Conservation (phyloP, 2,888 invertebrate genomes). For the Eristalis pertinax region DNA sequence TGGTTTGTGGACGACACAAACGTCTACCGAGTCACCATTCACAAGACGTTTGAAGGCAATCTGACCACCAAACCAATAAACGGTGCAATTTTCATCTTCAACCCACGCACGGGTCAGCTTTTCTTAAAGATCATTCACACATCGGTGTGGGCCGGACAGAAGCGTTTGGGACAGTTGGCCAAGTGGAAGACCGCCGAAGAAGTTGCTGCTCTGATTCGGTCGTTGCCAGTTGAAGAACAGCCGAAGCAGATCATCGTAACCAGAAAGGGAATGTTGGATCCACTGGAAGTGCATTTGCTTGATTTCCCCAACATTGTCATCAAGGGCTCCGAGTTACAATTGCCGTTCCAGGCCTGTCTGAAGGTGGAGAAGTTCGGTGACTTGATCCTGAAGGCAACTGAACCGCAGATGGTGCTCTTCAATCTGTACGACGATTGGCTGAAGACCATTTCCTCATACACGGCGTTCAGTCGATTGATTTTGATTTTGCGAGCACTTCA, state of each 20-base stretch:
- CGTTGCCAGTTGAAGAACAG: slow-evolving; percentile 99
- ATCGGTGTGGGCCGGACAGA: slow-evolving; percentile 99
- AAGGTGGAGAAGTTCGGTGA: slow-evolving; percentile 99
- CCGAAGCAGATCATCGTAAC: slow-evolving; percentile 99
- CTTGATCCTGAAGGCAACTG: slow-evolving; percentile 98
- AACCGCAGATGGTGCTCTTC: slow-evolving; percentile 99
- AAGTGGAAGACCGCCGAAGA: slow-evolving; percentile 99
- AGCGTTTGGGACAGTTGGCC: slow-evolving; percentile 99
- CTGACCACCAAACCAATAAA: slow-evolving; percentile 99
- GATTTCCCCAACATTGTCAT: slow-evolving; percentile 99
- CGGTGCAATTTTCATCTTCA: slow-evolving; percentile 99
- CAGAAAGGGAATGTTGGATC: slow-evolving; percentile 99
- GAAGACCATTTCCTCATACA: slow-evolving; percentile 99
- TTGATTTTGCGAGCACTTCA: slow-evolving; percentile 97
- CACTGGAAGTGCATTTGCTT: slow-evolving; percentile 98
- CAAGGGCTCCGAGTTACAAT: slow-evolving; percentile 98
- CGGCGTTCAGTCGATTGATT: slow-evolving; percentile 98
- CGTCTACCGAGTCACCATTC: slow-evolving; percentile 99
- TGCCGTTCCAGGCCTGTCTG: slow-evolving; percentile 99
- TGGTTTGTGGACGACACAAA: slow-evolving; percentile 99
- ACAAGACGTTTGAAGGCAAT: slow-evolving; percentile 98
- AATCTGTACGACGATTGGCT: slow-evolving; percentile 99
- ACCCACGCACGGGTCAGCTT: slow-evolving; percentile 98
- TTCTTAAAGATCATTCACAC: slow-evolving; percentile 99
- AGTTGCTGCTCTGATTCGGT: slow-evolving; percentile 99